Conservation (phyloP, 2,113 vertebrate species). For the Rhizomys pruinosus region DNA sequence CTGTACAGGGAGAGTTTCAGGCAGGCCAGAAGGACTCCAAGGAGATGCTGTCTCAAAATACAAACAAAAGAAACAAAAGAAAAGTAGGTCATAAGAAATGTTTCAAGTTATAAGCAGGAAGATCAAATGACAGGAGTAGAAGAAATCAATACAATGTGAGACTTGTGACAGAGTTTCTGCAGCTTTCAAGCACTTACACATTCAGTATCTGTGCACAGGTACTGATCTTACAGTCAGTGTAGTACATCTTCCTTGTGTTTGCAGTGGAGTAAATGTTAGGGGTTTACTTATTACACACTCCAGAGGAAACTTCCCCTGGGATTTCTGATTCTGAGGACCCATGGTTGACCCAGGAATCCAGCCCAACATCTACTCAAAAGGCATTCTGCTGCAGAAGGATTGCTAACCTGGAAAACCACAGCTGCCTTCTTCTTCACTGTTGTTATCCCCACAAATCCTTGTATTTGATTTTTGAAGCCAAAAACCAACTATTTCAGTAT, state of each 20-base stretch:
- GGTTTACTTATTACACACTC: neutral
- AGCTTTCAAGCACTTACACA: neutral
- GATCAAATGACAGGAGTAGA: no score
- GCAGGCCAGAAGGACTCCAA: no score
- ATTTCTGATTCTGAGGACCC: neutral
- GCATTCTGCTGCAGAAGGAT: neutral
- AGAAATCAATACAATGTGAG: no score
- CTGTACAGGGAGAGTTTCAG: no score
- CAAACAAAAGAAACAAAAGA: no score
- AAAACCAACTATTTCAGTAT: conserved; percentile 53
- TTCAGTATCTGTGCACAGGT: neutral
- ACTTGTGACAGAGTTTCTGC: neutral
- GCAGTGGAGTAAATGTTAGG: neutral
- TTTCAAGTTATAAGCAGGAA: no score
- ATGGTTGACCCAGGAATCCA: neutral
- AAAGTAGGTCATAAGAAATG: no score
- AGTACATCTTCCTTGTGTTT: neutral
- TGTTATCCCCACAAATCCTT: conserved; percentile 29
- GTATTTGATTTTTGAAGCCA: conserved; percentile 57
- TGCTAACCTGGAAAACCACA: neutral
- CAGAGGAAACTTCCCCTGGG: fast-evolving
- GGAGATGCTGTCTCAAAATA: no score
- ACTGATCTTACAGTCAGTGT: neutral
- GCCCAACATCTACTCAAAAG: neutral
- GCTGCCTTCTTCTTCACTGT: neutral